Conservation (phyloP, 1,140 invertebrate genomes). For the Trigoniulus corallinus region DNA sequence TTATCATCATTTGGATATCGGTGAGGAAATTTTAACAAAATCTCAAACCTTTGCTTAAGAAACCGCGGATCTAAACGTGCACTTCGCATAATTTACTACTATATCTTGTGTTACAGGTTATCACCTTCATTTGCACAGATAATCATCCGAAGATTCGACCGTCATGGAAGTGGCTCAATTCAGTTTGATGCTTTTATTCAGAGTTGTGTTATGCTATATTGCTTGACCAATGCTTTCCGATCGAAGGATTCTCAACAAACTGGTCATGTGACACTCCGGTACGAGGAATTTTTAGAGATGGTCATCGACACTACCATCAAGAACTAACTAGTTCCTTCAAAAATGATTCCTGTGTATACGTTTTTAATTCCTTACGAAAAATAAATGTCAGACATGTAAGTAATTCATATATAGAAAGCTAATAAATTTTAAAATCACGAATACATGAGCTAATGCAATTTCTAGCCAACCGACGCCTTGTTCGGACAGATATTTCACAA, state of each 20-base stretch:
- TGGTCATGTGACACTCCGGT: slow-evolving; percentile 22
- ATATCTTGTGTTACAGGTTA: slow-evolving; percentile 17
- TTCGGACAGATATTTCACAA: too few species aligned
- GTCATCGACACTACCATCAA: slow-evolving; percentile 20
- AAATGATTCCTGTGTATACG: too few species aligned
- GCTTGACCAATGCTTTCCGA: slow-evolving; percentile 26
- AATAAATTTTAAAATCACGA: too few species aligned
- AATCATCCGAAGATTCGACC: slow-evolving; percentile 24
- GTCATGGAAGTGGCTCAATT: slow-evolving; percentile 17
- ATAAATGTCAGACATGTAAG: too few species aligned
- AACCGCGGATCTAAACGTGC: background rate
- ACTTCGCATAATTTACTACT: background rate
- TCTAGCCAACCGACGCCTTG: too few species aligned
- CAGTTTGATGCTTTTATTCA: slow-evolving; percentile 32
- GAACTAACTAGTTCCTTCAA: too few species aligned
- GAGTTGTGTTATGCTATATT: slow-evolving; percentile 28
- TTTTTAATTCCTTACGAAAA: too few species aligned
- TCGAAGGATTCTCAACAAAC: slow-evolving; percentile 21
- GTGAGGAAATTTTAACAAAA: slow-evolving; percentile 13
- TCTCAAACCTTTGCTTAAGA: background rate
- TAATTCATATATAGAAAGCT: too few species aligned
- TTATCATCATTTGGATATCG: slow-evolving; percentile 28
- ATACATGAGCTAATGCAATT: too few species aligned
- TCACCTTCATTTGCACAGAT: slow-evolving; percentile 24
- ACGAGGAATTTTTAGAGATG: slow-evolving; percentile 27